Percentiles rank a stretch among this genome's conserved stretches.
These are phyloP conservation scores for Pardosa pseudoannulata DNA, from an alignment of 2,888 invertebrate species.

Conservation along the genomic window DNA sequence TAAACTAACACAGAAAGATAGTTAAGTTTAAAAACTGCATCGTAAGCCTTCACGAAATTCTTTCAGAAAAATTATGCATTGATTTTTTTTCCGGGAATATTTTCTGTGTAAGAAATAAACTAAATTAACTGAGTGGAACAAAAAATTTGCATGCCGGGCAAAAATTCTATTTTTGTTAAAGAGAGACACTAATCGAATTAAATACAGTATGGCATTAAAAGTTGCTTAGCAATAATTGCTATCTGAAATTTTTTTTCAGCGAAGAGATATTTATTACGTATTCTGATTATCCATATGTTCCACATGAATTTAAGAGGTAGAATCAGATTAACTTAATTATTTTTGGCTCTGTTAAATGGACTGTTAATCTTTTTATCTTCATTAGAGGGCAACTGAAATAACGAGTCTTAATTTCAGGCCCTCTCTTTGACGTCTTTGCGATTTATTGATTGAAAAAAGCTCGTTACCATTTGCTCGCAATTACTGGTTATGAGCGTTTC, in stretches of 20 bases:
- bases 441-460: background rate
- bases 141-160: background rate
- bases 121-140: background rate
- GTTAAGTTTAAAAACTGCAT: too few species aligned
- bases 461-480: too few species aligned
- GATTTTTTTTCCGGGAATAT: too few species aligned
- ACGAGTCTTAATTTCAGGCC: background rate
- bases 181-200: background rate
- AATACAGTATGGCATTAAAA: background rate
- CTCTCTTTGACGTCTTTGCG: background rate
- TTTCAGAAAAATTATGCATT: too few species aligned
- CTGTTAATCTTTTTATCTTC: constrained; percentile 9
- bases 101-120: too few species aligned
- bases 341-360: constrained; percentile 5
- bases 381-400: background rate
- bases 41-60: too few species aligned
- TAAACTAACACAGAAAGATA: too few species aligned
- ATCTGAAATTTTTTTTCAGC: background rate
- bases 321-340: background rate
- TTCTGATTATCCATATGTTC: background rate
- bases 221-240: background rate
- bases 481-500: too few species aligned
- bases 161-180: background rate
- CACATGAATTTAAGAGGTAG: background rate
- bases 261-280: background rate